Conservation (phyloP, 2,113 vertebrate species). For the Brienomyrus brachyistius region DNA sequence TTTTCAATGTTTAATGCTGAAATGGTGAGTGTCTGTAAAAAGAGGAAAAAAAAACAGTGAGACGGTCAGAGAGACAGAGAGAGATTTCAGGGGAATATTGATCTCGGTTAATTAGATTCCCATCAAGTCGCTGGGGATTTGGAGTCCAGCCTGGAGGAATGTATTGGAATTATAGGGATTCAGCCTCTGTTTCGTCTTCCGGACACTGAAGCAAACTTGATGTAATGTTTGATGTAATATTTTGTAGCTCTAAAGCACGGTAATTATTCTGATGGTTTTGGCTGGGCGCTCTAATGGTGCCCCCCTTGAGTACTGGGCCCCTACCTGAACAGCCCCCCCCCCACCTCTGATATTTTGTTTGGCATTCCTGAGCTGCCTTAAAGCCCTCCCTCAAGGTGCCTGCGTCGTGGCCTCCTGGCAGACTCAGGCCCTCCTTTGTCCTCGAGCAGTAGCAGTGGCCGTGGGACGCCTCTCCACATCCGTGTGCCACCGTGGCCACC, state of each 20-base stretch:
- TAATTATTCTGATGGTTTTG: conserved; percentile 25
- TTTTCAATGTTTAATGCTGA: conserved; percentile 42
- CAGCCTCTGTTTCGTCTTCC: conserved; percentile 39
- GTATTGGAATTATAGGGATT: conserved; percentile 46
- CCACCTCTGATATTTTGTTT: conserved; percentile 20
- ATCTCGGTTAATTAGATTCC: conserved; percentile 66
- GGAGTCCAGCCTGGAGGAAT: conserved; percentile 37
- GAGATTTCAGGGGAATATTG: conserved; percentile 59
- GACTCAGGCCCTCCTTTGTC: background rate
- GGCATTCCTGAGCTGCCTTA: conserved; percentile 1
- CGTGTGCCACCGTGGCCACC: background rate
- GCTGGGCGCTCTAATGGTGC: conserved; percentile 32
- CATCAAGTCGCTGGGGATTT: conserved; percentile 51
- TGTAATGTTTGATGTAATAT: conserved; percentile 46
- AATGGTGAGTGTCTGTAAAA: conserved; percentile 25
- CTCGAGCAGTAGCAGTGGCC: background rate
- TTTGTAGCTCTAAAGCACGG: conserved; percentile 40
- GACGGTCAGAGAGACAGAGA: conserved; percentile 30
- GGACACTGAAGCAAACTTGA: conserved; percentile 32
- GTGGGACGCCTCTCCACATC: background rate
- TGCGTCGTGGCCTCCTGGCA: background rate
- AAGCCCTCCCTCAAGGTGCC: background rate
- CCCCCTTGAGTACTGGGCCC: conserved; percentile 20
- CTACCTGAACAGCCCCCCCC: background rate
- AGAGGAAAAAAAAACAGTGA: conserved; percentile 5